A percentile compares a stretch with the other conserved stretches of the same genome.
Evolutionary conservation across 2,113 vertebrate species (phyloP).

Genomic region (Phrynocephalus versicolor): DNA sequence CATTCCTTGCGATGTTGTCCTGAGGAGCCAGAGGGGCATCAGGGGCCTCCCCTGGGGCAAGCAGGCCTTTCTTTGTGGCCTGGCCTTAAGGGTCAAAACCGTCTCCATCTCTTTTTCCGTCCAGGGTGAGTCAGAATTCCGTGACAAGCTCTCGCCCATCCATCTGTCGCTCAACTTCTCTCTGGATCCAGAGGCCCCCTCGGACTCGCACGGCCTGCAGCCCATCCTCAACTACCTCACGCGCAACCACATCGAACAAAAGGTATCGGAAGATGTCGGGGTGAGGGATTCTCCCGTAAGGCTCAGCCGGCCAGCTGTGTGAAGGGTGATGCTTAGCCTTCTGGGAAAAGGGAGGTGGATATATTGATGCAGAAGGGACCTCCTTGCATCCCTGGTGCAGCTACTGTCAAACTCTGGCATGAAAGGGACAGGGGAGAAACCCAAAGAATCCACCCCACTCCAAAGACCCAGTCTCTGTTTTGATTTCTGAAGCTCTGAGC

Average conservation of each 20-base stretch:
- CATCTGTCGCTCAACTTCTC: slow-evolving; percentile 88
- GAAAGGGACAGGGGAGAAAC: background rate
- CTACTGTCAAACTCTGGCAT: no score
- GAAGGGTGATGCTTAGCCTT: background rate
- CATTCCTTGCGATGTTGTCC: background rate
- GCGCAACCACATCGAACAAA: slow-evolving; percentile 81
- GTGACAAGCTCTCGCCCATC: slow-evolving; percentile 91
- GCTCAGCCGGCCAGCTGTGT: background rate
- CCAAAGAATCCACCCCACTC: background rate
- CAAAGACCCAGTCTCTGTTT: background rate
- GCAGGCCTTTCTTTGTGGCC: no score
- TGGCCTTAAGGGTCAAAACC: background rate
- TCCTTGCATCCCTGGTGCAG: background rate
- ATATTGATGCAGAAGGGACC: background rate
- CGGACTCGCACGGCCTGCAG: slow-evolving; percentile 78
- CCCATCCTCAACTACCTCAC: slow-evolving; percentile 88
- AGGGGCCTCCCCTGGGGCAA: no score
- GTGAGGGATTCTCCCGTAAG: background rate
- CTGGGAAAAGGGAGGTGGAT: background rate
- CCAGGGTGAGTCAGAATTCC: slow-evolving; percentile 90
- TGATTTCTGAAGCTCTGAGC: background rate
- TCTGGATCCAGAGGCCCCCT: slow-evolving; percentile 79
- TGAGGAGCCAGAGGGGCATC: background rate
- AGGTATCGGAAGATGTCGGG: slow-evolving; percentile 69
- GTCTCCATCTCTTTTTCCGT: background rate